Conservation (phyloP, 2,113 vertebrate genomes). For the Albula glossodonta region DNA sequence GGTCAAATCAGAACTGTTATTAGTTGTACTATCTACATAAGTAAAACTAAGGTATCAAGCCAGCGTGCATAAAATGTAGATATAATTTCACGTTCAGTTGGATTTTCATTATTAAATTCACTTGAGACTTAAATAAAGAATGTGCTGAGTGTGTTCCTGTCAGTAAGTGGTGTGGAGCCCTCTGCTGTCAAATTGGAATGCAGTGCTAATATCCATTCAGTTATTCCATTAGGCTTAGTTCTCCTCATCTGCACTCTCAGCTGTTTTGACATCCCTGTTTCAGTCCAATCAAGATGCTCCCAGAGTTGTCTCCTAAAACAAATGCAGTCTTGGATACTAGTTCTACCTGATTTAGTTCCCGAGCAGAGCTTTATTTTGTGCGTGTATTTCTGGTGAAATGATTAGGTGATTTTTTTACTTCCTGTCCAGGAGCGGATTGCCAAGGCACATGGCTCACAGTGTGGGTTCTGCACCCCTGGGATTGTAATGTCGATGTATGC, state of each 20-base stretch:
- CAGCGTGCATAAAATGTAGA: too few relatives aligned
- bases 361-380: neutral
- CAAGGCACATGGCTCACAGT: conserved; percentile 90
- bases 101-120: neutral
- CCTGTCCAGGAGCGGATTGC: conserved; percentile 84
- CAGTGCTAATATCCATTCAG: neutral
- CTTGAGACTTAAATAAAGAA: neutral
- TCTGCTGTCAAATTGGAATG: neutral
- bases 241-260: neutral
- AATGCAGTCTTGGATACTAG: too few relatives aligned
- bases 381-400: neutral
- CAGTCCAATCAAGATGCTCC: neutral
- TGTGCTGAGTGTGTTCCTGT: neutral
- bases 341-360: neutral
- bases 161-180: neutral
- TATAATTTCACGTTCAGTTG: too few relatives aligned
- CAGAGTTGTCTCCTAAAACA: too few relatives aligned
- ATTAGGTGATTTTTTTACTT: neutral
- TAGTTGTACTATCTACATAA: neutral
- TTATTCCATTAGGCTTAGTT: neutral
- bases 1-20: neutral
- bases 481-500: conserved; percentile 97
- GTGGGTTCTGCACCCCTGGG: conserved; percentile 94
- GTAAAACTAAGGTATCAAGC: too few relatives aligned
- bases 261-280: neutral